phyloP scores from a whole-genome alignment of 1,140 invertebrate species.

The Drosophila erecta region DNA sequence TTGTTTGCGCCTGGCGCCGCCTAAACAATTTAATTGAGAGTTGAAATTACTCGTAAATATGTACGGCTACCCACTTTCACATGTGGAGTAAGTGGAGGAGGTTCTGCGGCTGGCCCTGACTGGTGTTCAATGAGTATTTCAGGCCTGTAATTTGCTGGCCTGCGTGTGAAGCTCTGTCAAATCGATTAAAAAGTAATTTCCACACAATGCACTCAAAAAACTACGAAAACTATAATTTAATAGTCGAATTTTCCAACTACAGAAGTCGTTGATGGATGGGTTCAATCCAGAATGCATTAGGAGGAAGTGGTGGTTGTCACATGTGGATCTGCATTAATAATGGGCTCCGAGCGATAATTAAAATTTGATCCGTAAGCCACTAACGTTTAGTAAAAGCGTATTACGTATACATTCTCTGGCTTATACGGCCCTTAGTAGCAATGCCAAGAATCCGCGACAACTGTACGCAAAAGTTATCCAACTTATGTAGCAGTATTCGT shows the following conservation, averaged over 20 bases:
- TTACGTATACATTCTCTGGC: no score
- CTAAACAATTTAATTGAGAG: conserved; percentile 80
- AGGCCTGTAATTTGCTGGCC: conserved; percentile 57
- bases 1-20: conserved; percentile 64
- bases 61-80: conserved; percentile 27
- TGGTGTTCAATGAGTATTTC: conserved; percentile 49
- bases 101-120: conserved; percentile 13
- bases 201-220: conserved; percentile 32
- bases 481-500: conserved; percentile 5
- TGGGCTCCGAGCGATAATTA: no score
- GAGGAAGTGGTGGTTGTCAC: neutral
- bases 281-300: conserved; percentile 7
- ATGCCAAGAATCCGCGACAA: neutral
- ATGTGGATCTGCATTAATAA: neutral
- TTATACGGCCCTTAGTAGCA: neutral
- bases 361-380: no score
- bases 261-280: conserved; percentile 31
- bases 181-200: conserved; percentile 84
- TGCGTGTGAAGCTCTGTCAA: conserved; percentile 66
- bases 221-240: conserved; percentile 38
- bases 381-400: no score
- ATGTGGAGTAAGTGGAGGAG: conserved; percentile 19
- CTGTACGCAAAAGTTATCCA: conserved; percentile 26
- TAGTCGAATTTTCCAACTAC: conserved; percentile 20
- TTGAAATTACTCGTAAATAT: conserved; percentile 66